These are phyloP conservation scores for Erebia aethiops DNA, from an alignment of 2,888 invertebrate genomes.

Conservation along the genomic window DNA sequence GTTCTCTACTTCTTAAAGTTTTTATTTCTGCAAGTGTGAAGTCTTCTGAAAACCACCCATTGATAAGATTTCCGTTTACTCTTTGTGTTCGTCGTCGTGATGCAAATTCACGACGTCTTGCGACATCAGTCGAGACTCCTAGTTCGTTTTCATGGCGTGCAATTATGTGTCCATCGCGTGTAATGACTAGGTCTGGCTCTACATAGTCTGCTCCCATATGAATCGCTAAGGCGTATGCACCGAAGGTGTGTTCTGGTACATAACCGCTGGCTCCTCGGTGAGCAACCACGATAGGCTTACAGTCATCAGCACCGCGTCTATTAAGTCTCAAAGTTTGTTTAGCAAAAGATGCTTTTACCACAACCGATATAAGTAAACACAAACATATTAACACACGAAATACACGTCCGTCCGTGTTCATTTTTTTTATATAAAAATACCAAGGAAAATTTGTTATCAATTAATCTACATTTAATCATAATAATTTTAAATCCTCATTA, in stretches of 20 bases:
- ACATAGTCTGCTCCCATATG: slow-evolving; percentile 74
- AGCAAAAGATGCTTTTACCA: background rate
- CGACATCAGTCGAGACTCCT: slow-evolving; percentile 63
- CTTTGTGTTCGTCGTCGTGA: slow-evolving; percentile 58
- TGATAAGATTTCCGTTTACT: slow-evolving; percentile 56
- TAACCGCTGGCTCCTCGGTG: slow-evolving; percentile 76
- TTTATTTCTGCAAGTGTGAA: slow-evolving; percentile 72
- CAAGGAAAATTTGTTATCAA: slow-evolving; percentile 7
- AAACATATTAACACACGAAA: slow-evolving; percentile 23
- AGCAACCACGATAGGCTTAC: slow-evolving; percentile 61
- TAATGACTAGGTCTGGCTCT: slow-evolving; percentile 75
- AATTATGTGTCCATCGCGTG: slow-evolving; percentile 64
- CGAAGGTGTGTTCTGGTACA: slow-evolving; percentile 74
- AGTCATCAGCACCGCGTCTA: slow-evolving; percentile 48
- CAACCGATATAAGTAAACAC: slow-evolving; percentile 1
- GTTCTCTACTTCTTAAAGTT: slow-evolving; percentile 63
- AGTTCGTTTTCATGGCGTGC: slow-evolving; percentile 73
- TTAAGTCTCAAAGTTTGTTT: background rate
- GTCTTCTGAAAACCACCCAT: slow-evolving; percentile 75
- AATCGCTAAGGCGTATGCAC: slow-evolving; percentile 69
- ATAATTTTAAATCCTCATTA: slow-evolving; percentile 8
- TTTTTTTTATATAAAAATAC: slow-evolving; percentile 13
- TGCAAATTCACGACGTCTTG: slow-evolving; percentile 59
- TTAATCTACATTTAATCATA: slow-evolving; percentile 13
- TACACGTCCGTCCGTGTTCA: slow-evolving; percentile 24